phyloP scores from a whole-genome alignment of 1,140 invertebrate genomes.

The Atta texana region DNA sequence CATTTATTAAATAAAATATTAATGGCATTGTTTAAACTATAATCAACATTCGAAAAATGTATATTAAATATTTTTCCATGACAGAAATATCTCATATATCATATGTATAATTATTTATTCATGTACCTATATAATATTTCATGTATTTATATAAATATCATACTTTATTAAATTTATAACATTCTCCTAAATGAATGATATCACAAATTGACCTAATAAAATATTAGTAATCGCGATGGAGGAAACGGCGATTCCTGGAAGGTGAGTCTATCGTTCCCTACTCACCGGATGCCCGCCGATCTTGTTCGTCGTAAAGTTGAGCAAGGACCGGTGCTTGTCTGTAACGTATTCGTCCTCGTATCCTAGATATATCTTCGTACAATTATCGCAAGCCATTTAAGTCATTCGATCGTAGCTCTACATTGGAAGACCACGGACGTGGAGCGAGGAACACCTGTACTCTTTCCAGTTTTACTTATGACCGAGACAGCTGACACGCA shows the following conservation, averaged over 20 bases:
- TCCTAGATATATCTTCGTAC: constrained; percentile 88
- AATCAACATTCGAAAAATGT: not conserved
- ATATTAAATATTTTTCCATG: not conserved
- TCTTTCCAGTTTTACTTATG: constrained; percentile 33
- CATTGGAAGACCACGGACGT: constrained; percentile 73
- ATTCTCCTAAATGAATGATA: not conserved
- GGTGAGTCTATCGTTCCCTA: constrained; percentile 52
- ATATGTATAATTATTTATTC: not conserved
- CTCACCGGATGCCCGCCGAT: constrained; percentile 90
- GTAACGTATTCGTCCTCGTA: constrained; percentile 90
- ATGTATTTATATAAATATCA: constrained; percentile 20
- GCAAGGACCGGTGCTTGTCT: constrained; percentile 87
- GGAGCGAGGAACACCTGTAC: constrained; percentile 62
- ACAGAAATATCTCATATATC: not conserved
- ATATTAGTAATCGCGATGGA: not conserved
- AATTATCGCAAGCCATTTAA: constrained; percentile 84
- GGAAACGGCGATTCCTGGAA: not conserved
- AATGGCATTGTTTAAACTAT: not conserved
- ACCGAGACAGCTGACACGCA: constrained; percentile 75
- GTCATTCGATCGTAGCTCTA: constrained; percentile 62
- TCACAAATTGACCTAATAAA: not conserved
- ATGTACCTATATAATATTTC: not conserved
- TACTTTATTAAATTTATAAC: not conserved
- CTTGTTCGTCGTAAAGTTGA: constrained; percentile 91
- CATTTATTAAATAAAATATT: not conserved